A percentile compares a stretch with the other conserved stretches of the same genome.
Evolutionary conservation across 2,888 invertebrate genomes (phyloP).

Genomic region (Lithophane socia): DNA sequence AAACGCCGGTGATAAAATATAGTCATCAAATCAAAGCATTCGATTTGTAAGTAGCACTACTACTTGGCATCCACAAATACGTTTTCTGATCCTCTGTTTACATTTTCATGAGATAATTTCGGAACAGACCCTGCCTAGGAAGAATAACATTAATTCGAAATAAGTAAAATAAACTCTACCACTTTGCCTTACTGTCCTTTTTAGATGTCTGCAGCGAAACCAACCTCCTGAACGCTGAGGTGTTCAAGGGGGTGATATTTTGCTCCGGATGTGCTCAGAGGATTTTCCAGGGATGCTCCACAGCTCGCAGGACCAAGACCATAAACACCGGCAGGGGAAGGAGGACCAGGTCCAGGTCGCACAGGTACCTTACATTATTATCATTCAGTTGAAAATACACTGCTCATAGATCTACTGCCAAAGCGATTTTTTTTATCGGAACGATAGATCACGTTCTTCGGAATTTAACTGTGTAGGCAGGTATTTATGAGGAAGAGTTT

Average conservation of each 20-base stretch:
- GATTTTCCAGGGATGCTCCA: conserved; percentile 81
- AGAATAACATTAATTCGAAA: not conserved
- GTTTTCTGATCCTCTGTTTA: no score
- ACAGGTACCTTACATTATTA: conserved; percentile 19
- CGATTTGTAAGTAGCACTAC: no score
- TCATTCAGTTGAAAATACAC: not conserved
- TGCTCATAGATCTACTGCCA: not conserved
- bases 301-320: conserved; percentile 73
- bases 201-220: conserved; percentile 84
- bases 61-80: no score
- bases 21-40: no score
- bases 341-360: conserved; percentile 53
- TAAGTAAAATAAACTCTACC: not conserved
- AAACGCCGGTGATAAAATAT: no score
- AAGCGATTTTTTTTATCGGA: not conserved
- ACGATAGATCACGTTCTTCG: not conserved
- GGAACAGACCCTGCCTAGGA: no score
- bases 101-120: no score
- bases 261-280: conserved; percentile 81
- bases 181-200: not conserved
- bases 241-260: conserved; percentile 84
- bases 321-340: conserved; percentile 61
- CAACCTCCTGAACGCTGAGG: conserved; percentile 78
- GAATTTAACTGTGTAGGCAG: not conserved
- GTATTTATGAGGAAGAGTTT: not conserved